phyloP scores from a whole-genome alignment of 2,797 vertebrate genomes.

The Tamandua tetradactyla region DNA sequence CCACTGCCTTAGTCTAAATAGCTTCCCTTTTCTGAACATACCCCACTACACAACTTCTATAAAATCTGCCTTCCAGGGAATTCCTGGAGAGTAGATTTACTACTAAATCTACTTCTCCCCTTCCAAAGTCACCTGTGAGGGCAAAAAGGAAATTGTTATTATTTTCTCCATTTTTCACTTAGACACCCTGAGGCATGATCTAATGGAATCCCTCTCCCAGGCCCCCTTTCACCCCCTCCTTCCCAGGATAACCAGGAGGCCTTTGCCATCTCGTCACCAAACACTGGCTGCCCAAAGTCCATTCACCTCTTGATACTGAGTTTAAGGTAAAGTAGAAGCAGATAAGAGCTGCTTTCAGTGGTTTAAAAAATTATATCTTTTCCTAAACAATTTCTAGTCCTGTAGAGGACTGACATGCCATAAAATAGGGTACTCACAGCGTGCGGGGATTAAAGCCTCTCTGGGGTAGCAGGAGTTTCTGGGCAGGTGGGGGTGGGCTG shows the following conservation, averaged over 20 bases:
- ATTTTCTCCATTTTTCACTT: slow-evolving; percentile 65
- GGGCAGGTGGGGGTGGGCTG: accelerated
- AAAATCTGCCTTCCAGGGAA: slow-evolving; percentile 52
- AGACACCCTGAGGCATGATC: slow-evolving; percentile 27
- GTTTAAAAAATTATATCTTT: background rate
- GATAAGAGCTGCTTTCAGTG: background rate
- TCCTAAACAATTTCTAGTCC: background rate
- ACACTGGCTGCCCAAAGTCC: background rate
- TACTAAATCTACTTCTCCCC: too few species aligned
- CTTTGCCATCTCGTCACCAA: background rate
- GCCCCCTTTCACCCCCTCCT: background rate
- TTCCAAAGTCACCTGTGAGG: slow-evolving; percentile 8
- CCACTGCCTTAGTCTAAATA: background rate
- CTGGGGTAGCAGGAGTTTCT: background rate
- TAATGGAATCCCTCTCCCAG: background rate
- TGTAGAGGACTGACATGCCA: background rate
- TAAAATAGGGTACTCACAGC: background rate
- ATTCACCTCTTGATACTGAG: accelerated
- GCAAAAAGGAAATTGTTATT: slow-evolving; percentile 54
- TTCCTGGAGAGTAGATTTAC: slow-evolving; percentile 23
- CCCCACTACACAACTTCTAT: background rate
- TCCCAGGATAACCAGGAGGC: background rate
- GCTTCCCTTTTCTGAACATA: background rate
- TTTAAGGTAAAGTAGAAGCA: background rate
- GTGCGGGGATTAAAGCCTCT: background rate